These are phyloP conservation scores for Doris montereyensis DNA, from an alignment of 2,888 invertebrate species.

Conservation along the genomic window DNA sequence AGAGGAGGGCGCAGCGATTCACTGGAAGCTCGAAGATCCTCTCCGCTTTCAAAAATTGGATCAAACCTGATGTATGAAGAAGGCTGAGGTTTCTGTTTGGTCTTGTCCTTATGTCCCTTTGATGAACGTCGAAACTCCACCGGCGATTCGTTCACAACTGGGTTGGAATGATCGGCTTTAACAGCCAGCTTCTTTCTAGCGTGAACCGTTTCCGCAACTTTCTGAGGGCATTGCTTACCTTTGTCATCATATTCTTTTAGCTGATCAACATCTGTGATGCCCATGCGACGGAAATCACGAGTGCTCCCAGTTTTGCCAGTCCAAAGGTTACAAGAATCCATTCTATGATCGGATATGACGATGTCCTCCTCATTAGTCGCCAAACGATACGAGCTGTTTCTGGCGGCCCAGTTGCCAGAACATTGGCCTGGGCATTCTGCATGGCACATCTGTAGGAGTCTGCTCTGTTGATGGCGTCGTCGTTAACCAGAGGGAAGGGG, in stretches of 20 bases:
- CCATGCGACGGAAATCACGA: slow-evolving; percentile 58
- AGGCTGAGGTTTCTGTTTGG: slow-evolving; percentile 48
- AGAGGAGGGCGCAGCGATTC: slow-evolving; percentile 53
- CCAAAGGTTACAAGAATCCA: slow-evolving; percentile 49
- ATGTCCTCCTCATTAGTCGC: slow-evolving; percentile 52
- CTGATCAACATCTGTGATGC: slow-evolving; percentile 64
- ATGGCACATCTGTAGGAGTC: slow-evolving; percentile 64
- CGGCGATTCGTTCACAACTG: background rate
- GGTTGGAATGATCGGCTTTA: slow-evolving; percentile 32
- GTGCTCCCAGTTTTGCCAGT: slow-evolving; percentile 40
- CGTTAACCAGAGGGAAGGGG: slow-evolving; percentile 1
- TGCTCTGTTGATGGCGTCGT: slow-evolving; percentile 51
- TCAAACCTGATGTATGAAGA: slow-evolving; percentile 65
- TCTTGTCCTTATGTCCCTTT: slow-evolving; percentile 46
- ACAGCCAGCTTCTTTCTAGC: slow-evolving; percentile 42
- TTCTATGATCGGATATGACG: slow-evolving; percentile 39
- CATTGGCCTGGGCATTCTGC: slow-evolving; percentile 50
- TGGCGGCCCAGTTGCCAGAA: slow-evolving; percentile 35
- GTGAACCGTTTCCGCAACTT: slow-evolving; percentile 37
- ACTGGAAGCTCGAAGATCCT: slow-evolving; percentile 55
- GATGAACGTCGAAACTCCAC: slow-evolving; percentile 4
- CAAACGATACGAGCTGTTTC: slow-evolving; percentile 60
- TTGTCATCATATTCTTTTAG: slow-evolving; percentile 49
- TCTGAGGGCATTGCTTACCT: slow-evolving; percentile 8
- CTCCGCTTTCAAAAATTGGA: slow-evolving; percentile 63